Evolutionary conservation across 2,888 invertebrate species (phyloP).

Genomic region (Zeuzera pyrina): DNA sequence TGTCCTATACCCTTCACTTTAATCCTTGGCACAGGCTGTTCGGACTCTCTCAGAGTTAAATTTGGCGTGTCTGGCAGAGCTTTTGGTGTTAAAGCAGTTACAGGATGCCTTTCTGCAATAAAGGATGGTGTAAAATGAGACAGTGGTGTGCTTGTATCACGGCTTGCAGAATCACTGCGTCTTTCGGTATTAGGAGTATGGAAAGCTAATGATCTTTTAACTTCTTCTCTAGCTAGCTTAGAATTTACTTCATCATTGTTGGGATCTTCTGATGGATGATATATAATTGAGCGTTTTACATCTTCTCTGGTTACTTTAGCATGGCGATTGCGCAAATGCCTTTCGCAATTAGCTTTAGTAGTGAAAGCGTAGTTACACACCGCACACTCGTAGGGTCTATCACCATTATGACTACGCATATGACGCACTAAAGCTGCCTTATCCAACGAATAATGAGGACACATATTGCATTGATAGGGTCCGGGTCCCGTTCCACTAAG

Average conservation of each 20-base stretch:
- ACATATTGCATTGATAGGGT: conserved; percentile 94
- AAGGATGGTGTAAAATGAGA: conserved; percentile 58
- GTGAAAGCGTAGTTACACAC: conserved; percentile 98
- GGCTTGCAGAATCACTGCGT: conserved; percentile 48
- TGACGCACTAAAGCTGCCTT: conserved; percentile 93
- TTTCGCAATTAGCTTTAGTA: conserved; percentile 97
- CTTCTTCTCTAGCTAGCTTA: conserved; percentile 69
- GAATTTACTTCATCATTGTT: conserved; percentile 80
- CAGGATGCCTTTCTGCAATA: conserved; percentile 61
- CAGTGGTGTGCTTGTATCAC: conserved; percentile 56
- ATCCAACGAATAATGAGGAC: conserved; percentile 89
- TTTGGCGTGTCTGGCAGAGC: conserved; percentile 46
- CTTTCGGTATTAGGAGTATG: conserved; percentile 67
- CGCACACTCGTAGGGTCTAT: conserved; percentile 94
- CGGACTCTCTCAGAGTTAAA: conserved; percentile 47
- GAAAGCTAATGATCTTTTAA: conserved; percentile 70
- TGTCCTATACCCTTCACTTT: conserved; percentile 77
- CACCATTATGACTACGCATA: conserved; percentile 95
- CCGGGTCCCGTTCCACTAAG: conserved; percentile 83
- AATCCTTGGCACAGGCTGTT: conserved; percentile 57
- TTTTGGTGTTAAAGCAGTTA: conserved; percentile 42
- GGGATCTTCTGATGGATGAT: conserved; percentile 89
- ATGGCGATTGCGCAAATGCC: conserved; percentile 93
- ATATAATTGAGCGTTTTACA: conserved; percentile 89
- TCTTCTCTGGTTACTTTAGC: conserved; percentile 89